These are phyloP conservation scores for Melanotus villosus DNA, from an alignment of 2,888 invertebrate genomes.

Conservation along the genomic window DNA sequence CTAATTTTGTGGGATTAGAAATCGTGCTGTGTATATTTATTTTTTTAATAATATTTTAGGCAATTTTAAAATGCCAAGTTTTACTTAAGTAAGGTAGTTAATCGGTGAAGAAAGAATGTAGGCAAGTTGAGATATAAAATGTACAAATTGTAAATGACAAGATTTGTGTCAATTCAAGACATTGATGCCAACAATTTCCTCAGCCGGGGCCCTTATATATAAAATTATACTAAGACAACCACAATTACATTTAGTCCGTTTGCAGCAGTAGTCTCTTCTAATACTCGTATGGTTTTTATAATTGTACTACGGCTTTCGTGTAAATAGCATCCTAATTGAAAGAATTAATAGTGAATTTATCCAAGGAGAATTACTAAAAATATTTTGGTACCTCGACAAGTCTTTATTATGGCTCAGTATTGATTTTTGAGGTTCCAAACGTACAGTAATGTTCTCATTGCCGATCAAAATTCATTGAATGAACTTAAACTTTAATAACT, in stretches of 20 bases:
- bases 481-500: constrained; percentile 28
- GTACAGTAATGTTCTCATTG: background rate
- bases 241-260: constrained; percentile 22
- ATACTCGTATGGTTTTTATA: constrained; percentile 26
- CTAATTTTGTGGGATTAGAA: too few species aligned
- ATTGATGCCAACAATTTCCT: constrained; percentile 34
- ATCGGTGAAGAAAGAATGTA: too few species aligned
- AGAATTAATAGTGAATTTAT: constrained; percentile 1
- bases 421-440: background rate
- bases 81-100: too few species aligned
- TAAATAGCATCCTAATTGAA: constrained; percentile 26
- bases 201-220: constrained; percentile 26
- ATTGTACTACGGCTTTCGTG: constrained; percentile 26
- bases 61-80: too few species aligned
- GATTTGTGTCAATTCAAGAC: constrained; percentile 1
- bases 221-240: constrained; percentile 4
- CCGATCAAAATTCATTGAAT: constrained; percentile 26
- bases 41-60: too few species aligned
- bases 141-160: too few species aligned
- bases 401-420: too few species aligned
- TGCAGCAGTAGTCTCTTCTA: constrained; percentile 16
- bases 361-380: background rate
- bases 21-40: too few species aligned
- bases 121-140: too few species aligned
- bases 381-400: background rate